Base-by-base conservation (phyloP, 2,797 vertebrate genomes). In the Poecilia wingei region DNA sequence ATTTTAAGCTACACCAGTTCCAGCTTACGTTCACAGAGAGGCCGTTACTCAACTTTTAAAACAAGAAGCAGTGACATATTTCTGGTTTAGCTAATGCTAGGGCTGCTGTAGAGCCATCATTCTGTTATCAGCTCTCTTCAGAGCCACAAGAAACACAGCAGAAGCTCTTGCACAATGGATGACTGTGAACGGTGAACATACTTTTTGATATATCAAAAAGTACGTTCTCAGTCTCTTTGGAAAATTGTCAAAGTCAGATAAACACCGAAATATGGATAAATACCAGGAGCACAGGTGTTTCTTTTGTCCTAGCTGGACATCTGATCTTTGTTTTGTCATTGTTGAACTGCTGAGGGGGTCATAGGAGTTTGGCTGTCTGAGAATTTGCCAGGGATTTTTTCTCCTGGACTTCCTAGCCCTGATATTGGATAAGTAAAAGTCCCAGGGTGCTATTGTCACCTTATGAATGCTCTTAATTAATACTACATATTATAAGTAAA, bases 11-110 rank as follows among this genome's bases (percentile, higher is more conserved):
- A 59, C 28, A 59, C 1, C n/a, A 31, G 31, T 59, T 59, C 12
- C 77, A 64, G 39, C 78, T 82, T 82, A 33, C 84, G 77, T 75
- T 74, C 77, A 49, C 47, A 6, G 71, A 83, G 47, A 68, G 68
- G 43, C 82, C 22, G 59, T 74, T 57, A 88, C 53, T 89, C 59
- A 75, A 69, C 69, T 81, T 55, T 61, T 14, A 76, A 88, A 85
- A 82, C 2, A n/a, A 80, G 72, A 75, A 77, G 86, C 20, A 28
- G 72, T 46, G 79, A 70, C 72, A 59, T 31, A 47, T 82, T 76
- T 82, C 55, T 55, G 10, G 61, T 78, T 81, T 57, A 77, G 82
- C 74, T 49, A 49, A 71, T 59, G 83, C 79, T 82, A 78, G 7
- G 33, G 33, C 3, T 36, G 36, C 22, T 39, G 6, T 39, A 39